phyloP scores from a whole-genome alignment of 2,888 invertebrate genomes.

The Strigamia maritima region DNA sequence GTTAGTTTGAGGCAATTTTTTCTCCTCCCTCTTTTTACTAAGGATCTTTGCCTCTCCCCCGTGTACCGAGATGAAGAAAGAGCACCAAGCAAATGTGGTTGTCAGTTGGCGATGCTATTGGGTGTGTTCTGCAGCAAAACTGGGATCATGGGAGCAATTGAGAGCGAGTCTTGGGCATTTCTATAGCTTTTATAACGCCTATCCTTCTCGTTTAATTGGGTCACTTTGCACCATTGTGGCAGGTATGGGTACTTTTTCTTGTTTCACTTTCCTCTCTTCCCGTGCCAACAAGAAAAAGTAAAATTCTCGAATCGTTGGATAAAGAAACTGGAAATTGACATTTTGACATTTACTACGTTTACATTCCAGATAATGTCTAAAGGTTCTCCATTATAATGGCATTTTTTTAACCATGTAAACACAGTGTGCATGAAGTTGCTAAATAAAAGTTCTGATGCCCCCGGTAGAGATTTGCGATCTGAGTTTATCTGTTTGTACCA shows the following conservation, averaged over 20 bases:
- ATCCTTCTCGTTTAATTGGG: constrained; percentile 20
- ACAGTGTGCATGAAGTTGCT: no score
- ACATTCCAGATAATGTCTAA: background rate
- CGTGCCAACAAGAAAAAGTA: background rate
- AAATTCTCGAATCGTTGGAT: background rate
- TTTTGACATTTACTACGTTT: background rate
- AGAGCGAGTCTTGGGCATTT: background rate
- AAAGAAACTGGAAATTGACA: background rate
- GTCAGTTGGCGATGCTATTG: constrained; percentile 1
- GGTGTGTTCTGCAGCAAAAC: constrained; percentile 23
- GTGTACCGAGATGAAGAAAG: background rate
- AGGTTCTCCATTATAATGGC: no score
- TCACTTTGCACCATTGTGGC: constrained; percentile 16
- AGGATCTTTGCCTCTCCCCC: background rate
- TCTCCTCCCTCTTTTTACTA: background rate
- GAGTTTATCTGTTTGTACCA: no score
- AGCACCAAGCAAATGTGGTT: constrained; percentile 18
- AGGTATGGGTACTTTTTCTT: constrained; percentile 16
- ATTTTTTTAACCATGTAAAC: no score
- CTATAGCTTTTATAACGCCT: constrained; percentile 21
- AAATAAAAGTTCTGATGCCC: no score
- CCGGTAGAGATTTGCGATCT: no score
- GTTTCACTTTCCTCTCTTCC: background rate
- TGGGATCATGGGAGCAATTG: constrained; percentile 11
- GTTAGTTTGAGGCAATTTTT: constrained; percentile 21